phyloP scores from a whole-genome alignment of 2,797 vertebrate species.

The Rousettus madagascariensis region DNA sequence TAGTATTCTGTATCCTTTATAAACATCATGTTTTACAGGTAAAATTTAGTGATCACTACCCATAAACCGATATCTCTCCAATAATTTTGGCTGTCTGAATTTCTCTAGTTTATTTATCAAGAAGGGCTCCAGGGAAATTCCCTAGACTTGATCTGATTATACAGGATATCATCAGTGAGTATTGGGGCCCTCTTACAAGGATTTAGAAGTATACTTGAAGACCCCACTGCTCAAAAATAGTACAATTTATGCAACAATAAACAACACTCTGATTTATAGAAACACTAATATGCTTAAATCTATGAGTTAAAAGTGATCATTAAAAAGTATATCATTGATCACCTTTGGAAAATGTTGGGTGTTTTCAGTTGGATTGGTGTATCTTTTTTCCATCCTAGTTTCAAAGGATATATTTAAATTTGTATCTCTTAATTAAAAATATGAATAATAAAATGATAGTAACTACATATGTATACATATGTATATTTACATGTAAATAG shows the following conservation, averaged over 20 bases:
- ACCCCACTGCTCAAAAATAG: not conserved
- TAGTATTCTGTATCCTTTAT: not conserved
- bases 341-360: not conserved
- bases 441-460: no score
- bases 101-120: not conserved
- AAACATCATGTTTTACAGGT: not conserved
- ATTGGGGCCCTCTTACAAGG: not conserved
- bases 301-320: not conserved
- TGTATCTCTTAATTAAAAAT: no score
- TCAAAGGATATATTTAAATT: not conserved
- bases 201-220: not conserved
- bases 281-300: not conserved
- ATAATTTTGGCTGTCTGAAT: not conserved
- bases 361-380: not conserved
- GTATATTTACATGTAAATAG: no score
- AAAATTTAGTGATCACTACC: not conserved
- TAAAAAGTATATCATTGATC: not conserved
- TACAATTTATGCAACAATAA: not conserved
- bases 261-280: not conserved
- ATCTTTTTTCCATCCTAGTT: not conserved
- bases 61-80: not conserved
- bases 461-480: no score
- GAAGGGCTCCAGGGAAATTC: not conserved
- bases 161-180: not conserved
- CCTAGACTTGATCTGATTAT: not conserved